Evolutionary conservation across 2,888 invertebrate genomes (phyloP), one percentile per base, ranked within the genome.

Genomic region (Melinaea menophilus): DNA sequence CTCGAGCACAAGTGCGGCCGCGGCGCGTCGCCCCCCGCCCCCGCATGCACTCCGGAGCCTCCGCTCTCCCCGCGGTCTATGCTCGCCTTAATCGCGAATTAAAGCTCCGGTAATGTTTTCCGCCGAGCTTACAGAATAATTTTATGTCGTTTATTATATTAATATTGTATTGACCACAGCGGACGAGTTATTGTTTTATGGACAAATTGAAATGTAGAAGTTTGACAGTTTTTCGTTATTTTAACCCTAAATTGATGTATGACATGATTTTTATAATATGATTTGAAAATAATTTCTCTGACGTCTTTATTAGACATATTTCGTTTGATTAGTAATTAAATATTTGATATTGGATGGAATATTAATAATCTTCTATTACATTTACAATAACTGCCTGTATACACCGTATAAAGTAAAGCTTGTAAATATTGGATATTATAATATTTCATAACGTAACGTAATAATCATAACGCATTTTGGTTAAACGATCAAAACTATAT

Each of bases 21-120:
- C 86, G 86, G 86, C 85, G 82, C 82, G 79, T 78, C 74, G 77
- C 75, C 75, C 72, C 71, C 73, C 71, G 77, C 80, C 80, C 81
- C 75, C 75, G 81, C 84, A 86, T 87, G 87, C 88, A 86, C 88
- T 85, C 84, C 84, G 83, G 82, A 83, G 83, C 84, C 89, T 89
- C 87, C 86, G 85, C 86, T 84, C 87, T 86, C 89, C 88, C 88
- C 86, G 87, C 86, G 81, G 83, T 86, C 88, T 86, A 86, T 89
- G 86, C 87, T 90, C 87, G 88, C 86, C 85, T 89, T 89, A 89
- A 90, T 88, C 88, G 88, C 88, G 83, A 90, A 89, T 89, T 89
- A 90, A 88, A 86, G 84, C 84, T 84, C 84, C 74, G 83, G 84
- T 84, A 87, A 88, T 87, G 87, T 89, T 89, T 88, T 88, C 87